A percentile compares a stretch with the other conserved stretches of the same genome.
These are phyloP conservation scores for Heteronetta atricapilla DNA, from an alignment of 2,113 vertebrate species.

Conservation along the genomic window DNA sequence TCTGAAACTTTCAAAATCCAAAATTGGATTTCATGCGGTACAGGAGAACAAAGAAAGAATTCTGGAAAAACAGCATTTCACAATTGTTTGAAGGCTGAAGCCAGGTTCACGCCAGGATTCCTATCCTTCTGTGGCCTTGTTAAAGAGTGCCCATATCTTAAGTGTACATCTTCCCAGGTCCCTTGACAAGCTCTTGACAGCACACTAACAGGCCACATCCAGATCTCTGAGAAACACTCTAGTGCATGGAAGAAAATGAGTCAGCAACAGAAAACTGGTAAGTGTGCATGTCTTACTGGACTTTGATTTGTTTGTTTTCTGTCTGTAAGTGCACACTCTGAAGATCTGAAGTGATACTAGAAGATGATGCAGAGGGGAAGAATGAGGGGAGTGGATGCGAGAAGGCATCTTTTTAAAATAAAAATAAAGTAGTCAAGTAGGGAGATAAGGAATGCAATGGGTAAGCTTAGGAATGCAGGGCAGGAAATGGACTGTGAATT, in stretches of 20 bases:
- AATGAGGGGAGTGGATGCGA: background rate
- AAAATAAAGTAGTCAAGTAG: background rate
- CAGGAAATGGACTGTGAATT: constrained; percentile 16
- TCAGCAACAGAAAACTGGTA: background rate
- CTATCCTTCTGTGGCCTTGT: background rate
- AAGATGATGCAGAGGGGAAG: background rate
- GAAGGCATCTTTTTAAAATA: background rate
- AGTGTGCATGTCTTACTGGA: background rate
- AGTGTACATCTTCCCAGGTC: background rate
- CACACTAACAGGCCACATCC: background rate
- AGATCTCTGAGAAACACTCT: background rate
- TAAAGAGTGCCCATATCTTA: background rate
- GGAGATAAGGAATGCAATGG: background rate
- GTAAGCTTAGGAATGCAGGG: background rate
- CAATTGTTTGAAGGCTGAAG: background rate
- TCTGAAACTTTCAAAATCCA: background rate
- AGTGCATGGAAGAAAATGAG: background rate
- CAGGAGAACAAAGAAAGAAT: background rate
- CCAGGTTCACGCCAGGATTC: background rate
- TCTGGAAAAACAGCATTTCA: background rate
- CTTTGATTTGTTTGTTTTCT: background rate
- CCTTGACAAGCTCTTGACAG: background rate
- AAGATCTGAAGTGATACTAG: background rate
- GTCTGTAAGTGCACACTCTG: background rate
- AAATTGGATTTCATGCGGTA: background rate